Evolutionary conservation across 2,888 invertebrate species (phyloP).

Genomic region (Myopa testacea): DNA sequence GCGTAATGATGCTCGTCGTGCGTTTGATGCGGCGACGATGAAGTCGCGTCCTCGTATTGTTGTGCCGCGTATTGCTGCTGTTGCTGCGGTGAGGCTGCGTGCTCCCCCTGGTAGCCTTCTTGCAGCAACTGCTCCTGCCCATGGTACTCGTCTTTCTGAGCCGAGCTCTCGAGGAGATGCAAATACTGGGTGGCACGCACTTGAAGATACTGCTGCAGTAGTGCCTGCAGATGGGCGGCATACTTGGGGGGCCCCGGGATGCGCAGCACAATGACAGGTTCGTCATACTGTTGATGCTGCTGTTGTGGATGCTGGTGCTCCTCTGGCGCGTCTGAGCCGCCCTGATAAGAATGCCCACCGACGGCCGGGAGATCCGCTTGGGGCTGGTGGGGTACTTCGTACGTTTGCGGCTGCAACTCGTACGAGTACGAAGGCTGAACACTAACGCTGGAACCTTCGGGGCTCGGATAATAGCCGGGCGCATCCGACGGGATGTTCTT

Average conservation of each 20-base stretch:
- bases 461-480: slow-evolving; percentile 51
- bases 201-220: slow-evolving; percentile 67
- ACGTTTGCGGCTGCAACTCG: slow-evolving; percentile 62
- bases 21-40: slow-evolving; percentile 25
- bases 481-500: slow-evolving; percentile 70
- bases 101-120: slow-evolving; percentile 22
- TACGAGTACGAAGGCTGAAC: slow-evolving; percentile 73
- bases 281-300: slow-evolving; percentile 42
- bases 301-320: slow-evolving; percentile 23
- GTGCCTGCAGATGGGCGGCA: slow-evolving; percentile 65
- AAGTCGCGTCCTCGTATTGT: slow-evolving; percentile 11
- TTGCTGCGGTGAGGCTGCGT: slow-evolving; percentile 32
- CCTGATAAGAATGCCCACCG: not conserved
- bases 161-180: slow-evolving; percentile 63
- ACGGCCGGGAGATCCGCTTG: slow-evolving; percentile 46
- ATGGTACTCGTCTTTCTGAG: slow-evolving; percentile 56
- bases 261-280: slow-evolving; percentile 66
- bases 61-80: slow-evolving; percentile 42
- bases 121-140: slow-evolving; percentile 44
- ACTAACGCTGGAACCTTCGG: slow-evolving; percentile 68
- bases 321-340: not conserved
- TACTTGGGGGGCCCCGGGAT: slow-evolving; percentile 68
- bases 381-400: slow-evolving; percentile 49
- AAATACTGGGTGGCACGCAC: slow-evolving; percentile 66
- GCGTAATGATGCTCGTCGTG: slow-evolving; percentile 32